Conservation (phyloP, 1,140 invertebrate species). For the Heterodera carotae region DNA sequence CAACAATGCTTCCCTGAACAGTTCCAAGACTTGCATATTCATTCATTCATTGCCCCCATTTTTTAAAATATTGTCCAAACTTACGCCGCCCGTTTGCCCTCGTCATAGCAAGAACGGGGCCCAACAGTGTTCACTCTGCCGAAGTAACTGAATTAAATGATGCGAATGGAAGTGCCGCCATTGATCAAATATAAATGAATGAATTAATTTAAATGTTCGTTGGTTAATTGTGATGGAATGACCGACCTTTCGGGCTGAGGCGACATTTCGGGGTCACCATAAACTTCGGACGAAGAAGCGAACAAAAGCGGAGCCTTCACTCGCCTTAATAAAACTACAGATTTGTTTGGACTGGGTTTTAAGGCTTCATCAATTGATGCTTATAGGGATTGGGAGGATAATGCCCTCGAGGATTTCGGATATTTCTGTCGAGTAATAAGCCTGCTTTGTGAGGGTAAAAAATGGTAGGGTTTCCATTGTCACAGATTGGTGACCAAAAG, state of each 20-base stretch:
- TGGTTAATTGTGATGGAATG: not conserved
- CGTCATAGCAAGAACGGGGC: constrained; percentile 92
- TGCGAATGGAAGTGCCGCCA: constrained; percentile 22
- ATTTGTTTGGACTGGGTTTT: no score
- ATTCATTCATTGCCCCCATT: not conserved
- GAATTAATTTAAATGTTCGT: no score
- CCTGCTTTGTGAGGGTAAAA: no score
- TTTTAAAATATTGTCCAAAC: not conserved
- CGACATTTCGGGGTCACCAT: constrained; percentile 94
- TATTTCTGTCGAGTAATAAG: no score
- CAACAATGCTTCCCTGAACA: constrained; percentile 3
- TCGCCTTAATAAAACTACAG: constrained; percentile 75
- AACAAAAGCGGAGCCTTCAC: constrained; percentile 90
- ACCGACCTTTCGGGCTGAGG: constrained; percentile 79
- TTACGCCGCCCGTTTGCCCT: constrained; percentile 88
- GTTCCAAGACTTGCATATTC: not conserved
- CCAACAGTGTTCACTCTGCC: constrained; percentile 98
- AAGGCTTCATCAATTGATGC: no score
- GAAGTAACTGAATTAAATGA: constrained; percentile 76
- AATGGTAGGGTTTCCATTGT: no score
- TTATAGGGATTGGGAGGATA: no score
- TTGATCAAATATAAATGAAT: no score
- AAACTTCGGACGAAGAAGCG: constrained; percentile 97
- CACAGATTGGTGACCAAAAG: no score
- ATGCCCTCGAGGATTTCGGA: no score